Conservation (phyloP, 2,113 vertebrate species). For the Serranochromis macrocephalus region DNA sequence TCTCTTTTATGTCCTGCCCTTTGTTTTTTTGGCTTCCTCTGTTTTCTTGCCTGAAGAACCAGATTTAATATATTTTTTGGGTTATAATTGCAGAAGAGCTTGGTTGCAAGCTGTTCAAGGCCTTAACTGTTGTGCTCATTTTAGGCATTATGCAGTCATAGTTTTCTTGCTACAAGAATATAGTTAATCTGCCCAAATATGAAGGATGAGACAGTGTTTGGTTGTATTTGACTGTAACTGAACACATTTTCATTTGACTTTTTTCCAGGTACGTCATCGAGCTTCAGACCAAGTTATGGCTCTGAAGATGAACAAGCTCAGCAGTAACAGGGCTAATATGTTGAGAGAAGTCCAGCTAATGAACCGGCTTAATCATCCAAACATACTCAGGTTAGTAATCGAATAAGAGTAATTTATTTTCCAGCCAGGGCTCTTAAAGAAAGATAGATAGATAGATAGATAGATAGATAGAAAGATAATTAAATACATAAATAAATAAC, state of each 20-base stretch:
- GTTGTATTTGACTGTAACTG: neutral
- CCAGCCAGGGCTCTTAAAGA: rapidly evolving
- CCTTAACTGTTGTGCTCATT: neutral
- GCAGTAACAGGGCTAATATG: constrained; percentile 97
- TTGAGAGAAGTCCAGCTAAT: constrained; percentile 94
- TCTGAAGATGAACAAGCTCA: constrained; percentile 96
- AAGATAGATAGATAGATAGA: neutral
- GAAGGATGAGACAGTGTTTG: neutral
- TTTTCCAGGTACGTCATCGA: constrained; percentile 84
- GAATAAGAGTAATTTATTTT: neutral
- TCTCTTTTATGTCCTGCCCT: neutral
- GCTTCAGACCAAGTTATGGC: constrained; percentile 96
- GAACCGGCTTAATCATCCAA: constrained; percentile 94
- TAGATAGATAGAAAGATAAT: neutral
- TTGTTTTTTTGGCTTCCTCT: neutral
- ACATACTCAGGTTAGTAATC: constrained; percentile 84
- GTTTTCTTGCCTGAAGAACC: neutral
- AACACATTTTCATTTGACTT: neutral
- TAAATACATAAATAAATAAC: neutral
- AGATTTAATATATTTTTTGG: neutral
- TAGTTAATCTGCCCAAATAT: neutral
- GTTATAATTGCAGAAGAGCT: neutral
- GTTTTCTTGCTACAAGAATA: neutral
- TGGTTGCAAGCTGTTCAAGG: neutral
- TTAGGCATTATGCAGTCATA: neutral